Evolutionary conservation across 1,140 invertebrate species (phyloP), one percentile per base, ranked within the genome.

Genomic region (Akabosia matsudoensis): DNA sequence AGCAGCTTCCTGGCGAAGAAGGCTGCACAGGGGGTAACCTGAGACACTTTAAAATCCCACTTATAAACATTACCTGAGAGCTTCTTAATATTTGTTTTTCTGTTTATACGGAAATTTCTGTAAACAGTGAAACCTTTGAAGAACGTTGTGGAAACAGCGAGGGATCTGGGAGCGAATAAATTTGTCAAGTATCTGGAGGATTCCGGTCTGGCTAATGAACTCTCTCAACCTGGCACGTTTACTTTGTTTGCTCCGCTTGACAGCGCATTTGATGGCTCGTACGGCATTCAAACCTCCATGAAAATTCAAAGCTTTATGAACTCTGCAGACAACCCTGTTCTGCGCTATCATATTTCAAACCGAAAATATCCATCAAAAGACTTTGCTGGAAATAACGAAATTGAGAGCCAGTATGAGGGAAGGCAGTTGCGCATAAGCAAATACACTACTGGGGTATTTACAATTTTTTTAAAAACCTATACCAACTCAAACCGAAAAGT

Each of bases 201-300:
- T 34, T 82, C 85, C 1, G 87, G 87, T 1, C 74, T 87, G 22
- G 83, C 82, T 13, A 76, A 79, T 7, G 83, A 84, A 26, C 81
- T 87, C 16, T 76, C 73, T 0, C 74, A 73, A n/a, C 82, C 81
- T 73, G 86, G 86, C 0, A 84, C 86, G 1, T 87, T 85, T 80
- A 89, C 88, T 0, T 78, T 88, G 1, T 88, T 89, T 74, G 87
- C 85, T 0, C 88, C 88, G 1, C 84, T 84, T 13, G 86, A 89
- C 76, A 81, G 84, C 24, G 88, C 88, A 7, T 88, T 89, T 78
- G 84, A 87, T n/a, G 85, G 64, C 3, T 52, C 10, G 16, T 37
- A 13, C 28, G 80, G 78, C 30, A n/a, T 28, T 13, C 67, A 56
- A 4, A 61, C 76, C 2, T 74, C 73, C 16, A 76, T 75, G 71